Percentiles rank a stretch among this genome's conserved stretches.
Evolutionary conservation across 2,888 invertebrate species (phyloP).

Genomic region (Drosophila sordidula): DNA sequence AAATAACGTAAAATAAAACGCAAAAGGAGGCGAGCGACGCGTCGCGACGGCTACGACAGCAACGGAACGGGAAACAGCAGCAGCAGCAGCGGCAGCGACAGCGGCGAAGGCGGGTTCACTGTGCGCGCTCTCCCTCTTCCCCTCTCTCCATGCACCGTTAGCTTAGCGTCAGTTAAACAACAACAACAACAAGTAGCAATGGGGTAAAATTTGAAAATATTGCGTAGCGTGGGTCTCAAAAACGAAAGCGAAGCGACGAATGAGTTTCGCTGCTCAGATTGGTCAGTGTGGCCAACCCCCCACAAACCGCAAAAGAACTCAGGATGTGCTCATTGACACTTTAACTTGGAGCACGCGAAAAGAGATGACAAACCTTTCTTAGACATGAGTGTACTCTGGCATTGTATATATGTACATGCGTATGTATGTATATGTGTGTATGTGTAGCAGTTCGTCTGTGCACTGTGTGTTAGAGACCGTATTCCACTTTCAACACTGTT

Average conservation of each 20-base stretch:
- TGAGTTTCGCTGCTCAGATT: slow-evolving; percentile 8
- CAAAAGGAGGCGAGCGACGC: slow-evolving; percentile 39
- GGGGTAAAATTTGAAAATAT: slow-evolving; percentile 49
- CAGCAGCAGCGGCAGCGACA: slow-evolving; percentile 21
- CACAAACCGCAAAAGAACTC: slow-evolving; percentile 21
- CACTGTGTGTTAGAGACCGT: background rate
- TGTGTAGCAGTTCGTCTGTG: too few relatives aligned
- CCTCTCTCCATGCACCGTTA: slow-evolving; percentile 8
- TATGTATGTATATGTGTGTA: too few relatives aligned
- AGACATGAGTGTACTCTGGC: background rate
- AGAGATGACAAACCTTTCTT: slow-evolving; percentile 4
- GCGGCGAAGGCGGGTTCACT: slow-evolving; percentile 61
- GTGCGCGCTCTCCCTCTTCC: slow-evolving; percentile 47
- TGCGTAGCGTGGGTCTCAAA: slow-evolving; percentile 47
- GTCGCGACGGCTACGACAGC: slow-evolving; percentile 14
- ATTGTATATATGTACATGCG: too few relatives aligned
- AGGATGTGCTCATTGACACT: slow-evolving; percentile 61
- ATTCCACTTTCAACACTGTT: slow-evolving; percentile 10
- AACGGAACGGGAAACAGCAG: slow-evolving; percentile 37
- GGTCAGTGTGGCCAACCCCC: slow-evolving; percentile 23
- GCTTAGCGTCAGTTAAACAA: slow-evolving; percentile 30
- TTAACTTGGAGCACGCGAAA: slow-evolving; percentile 28
- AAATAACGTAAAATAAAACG: slow-evolving; percentile 74
- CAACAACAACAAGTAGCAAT: slow-evolving; percentile 32
- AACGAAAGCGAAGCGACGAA: slow-evolving; percentile 10